Evolutionary conservation across 1,140 invertebrate genomes (phyloP).

Genomic region (Drosophila elegans): DNA sequence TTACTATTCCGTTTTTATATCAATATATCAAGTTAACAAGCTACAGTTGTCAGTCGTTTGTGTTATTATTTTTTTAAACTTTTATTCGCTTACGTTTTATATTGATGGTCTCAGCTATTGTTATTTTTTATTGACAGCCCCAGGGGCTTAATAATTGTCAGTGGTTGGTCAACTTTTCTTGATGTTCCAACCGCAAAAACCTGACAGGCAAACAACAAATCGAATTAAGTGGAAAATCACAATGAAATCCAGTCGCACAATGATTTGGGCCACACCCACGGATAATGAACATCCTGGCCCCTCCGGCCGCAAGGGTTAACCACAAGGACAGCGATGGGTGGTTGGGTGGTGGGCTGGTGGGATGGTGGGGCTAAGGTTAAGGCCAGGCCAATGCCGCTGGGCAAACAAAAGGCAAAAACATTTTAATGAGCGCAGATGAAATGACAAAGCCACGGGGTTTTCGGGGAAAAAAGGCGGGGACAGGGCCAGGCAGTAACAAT

Average conservation of each 20-base stretch:
- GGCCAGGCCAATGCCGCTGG: constrained; percentile 43
- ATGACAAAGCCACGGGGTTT: constrained; percentile 32
- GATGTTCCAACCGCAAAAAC: constrained; percentile 32
- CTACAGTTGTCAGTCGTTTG: too few species aligned
- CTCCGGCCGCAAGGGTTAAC: constrained; percentile 35
- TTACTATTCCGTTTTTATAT: too few species aligned
- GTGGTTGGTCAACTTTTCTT: constrained; percentile 29
- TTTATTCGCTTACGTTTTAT: background rate
- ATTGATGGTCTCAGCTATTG: background rate
- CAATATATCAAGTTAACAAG: too few species aligned
- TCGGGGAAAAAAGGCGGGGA: background rate
- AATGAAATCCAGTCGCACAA: constrained; percentile 38
- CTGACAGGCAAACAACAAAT: constrained; percentile 38
- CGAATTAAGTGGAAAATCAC: constrained; percentile 49
- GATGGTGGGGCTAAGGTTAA: constrained; percentile 18
- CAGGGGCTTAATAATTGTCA: constrained; percentile 11
- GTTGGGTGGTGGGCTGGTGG: too few species aligned
- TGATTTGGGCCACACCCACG: constrained; percentile 33
- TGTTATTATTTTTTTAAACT: too few species aligned
- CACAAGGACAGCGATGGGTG: constrained; percentile 18
- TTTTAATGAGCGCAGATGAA: constrained; percentile 56
- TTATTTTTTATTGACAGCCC: background rate
- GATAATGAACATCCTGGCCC: constrained; percentile 55
- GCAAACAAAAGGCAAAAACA: constrained; percentile 53
- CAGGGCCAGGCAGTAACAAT: constrained; percentile 26